Conservation (phyloP, 92 coral and sea anemone genomes). For the Virgularia gustaviana region DNA sequence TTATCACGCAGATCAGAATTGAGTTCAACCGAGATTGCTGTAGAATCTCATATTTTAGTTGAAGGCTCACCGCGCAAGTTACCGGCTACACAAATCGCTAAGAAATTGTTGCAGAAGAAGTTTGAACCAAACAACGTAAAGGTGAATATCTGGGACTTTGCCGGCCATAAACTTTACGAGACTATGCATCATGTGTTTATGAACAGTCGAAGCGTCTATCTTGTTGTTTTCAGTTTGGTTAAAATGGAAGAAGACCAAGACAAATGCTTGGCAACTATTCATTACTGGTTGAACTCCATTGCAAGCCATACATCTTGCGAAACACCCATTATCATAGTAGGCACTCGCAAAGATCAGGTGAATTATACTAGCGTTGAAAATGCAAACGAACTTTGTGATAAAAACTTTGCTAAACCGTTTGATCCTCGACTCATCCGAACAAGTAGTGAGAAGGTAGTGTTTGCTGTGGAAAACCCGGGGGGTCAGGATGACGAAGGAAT, state of each 20-base stretch:
- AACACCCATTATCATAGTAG: constrained; percentile 43
- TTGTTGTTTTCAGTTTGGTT: constrained; percentile 39
- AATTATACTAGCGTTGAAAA: neutral
- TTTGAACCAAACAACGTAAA: constrained; percentile 16
- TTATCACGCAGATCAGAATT: neutral
- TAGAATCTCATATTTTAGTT: constrained; percentile 7
- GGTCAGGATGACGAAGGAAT: constrained; percentile 42
- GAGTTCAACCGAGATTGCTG: neutral
- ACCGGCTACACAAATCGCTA: constrained; percentile 27
- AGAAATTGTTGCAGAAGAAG: neutral
- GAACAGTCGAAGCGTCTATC: constrained; percentile 48
- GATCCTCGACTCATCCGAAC: constrained; percentile 41
- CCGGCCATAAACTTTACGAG: constrained; percentile 52
- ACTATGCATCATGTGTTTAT: constrained; percentile 54
- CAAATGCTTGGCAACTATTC: constrained; percentile 28
- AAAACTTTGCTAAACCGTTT: constrained; percentile 36
- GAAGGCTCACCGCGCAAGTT: constrained; percentile 27
- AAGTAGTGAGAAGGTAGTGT: constrained; percentile 10
- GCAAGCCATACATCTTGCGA: constrained; percentile 37
- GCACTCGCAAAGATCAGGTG: constrained; percentile 41
- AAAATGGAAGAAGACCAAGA: constrained; percentile 16
- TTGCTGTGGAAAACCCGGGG: constrained; percentile 45
- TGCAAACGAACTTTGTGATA: constrained; percentile 7
- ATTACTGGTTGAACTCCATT: constrained; percentile 51
- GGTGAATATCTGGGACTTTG: constrained; percentile 52